phyloP scores from a whole-genome alignment of 2,113 vertebrate genomes.

The Peromyscus maniculatus region DNA sequence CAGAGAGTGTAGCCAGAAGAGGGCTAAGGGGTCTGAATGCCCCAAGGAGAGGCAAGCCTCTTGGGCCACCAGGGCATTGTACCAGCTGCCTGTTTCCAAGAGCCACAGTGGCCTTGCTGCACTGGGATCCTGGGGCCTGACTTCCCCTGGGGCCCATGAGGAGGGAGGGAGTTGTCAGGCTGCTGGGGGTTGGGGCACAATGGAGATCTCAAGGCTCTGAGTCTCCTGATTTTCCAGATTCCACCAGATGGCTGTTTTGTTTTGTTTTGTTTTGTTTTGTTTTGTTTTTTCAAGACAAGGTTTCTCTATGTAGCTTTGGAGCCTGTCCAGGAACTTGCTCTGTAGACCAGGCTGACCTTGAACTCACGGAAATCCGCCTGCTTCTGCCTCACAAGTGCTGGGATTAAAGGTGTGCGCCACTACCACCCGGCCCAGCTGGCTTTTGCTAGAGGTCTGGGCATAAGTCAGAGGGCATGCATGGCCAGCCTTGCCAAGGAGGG shows the following conservation, averaged over 20 bases:
- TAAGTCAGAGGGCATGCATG: background rate
- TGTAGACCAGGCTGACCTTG: too few species aligned
- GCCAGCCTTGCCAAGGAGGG: background rate
- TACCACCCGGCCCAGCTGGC: background rate
- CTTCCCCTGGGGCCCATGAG: background rate
- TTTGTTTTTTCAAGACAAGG: too few species aligned
- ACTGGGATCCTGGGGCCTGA: background rate
- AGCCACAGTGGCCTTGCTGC: background rate
- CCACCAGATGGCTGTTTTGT: background rate
- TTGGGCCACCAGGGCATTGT: background rate
- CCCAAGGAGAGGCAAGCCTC: background rate
- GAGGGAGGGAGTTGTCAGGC: background rate
- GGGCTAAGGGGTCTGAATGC: background rate
- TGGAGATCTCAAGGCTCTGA: background rate
- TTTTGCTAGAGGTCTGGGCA: background rate
- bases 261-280: too few species aligned
- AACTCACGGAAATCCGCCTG: too few species aligned
- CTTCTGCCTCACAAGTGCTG: too few species aligned
- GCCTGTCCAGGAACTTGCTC: too few species aligned
- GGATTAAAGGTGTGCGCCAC: too few species aligned
- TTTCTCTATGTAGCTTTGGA: too few species aligned
- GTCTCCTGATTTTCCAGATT: background rate
- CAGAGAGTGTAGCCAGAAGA: background rate
- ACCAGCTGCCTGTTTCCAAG: conserved; percentile 51
- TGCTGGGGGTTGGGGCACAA: background rate